Percentiles rank a stretch among this genome's conserved stretches.
Evolutionary conservation across 1,140 invertebrate species (phyloP).

Genomic region (Helicorthomorpha holstii): DNA sequence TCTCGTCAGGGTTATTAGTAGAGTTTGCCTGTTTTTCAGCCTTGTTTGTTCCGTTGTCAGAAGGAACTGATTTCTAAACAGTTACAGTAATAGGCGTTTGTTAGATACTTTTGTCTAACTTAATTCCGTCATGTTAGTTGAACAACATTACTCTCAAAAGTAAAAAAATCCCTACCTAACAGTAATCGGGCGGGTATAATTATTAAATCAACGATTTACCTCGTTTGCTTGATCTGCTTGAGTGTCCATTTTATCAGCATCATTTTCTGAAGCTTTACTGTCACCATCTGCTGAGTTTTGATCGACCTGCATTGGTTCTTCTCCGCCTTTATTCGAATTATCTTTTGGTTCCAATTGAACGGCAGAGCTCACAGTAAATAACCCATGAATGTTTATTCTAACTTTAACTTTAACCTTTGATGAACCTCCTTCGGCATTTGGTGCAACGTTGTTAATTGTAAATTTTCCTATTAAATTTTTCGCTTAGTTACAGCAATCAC

Average conservation of each 20-base stretch:
- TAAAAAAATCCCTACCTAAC: neutral
- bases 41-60: too few relatives aligned
- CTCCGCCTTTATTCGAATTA: slow-evolving; percentile 16
- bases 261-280: slow-evolving; percentile 6
- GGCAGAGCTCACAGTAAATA: slow-evolving; percentile 70
- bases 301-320: slow-evolving; percentile 25
- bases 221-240: neutral
- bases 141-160: slow-evolving; percentile 10
- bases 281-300: slow-evolving; percentile 27
- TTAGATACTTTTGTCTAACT: slow-evolving; percentile 1
- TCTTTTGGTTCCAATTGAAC: slow-evolving; percentile 58
- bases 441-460: slow-evolving; percentile 65
- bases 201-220: neutral
- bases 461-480: slow-evolving; percentile 71
- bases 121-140: slow-evolving; percentile 10
- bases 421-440: slow-evolving; percentile 64
- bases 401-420: slow-evolving; percentile 93
- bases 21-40: too few relatives aligned
- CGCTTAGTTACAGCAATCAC: slow-evolving; percentile 2
- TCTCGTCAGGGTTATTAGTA: too few relatives aligned
- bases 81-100: too few relatives aligned
- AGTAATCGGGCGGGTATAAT: neutral
- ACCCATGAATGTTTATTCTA: slow-evolving; percentile 78
- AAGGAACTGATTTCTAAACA: too few relatives aligned
- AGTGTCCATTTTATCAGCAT: neutral